These are phyloP conservation scores for Euglossa dilemma DNA, from an alignment of 1,140 invertebrate species.

Conservation along the genomic window DNA sequence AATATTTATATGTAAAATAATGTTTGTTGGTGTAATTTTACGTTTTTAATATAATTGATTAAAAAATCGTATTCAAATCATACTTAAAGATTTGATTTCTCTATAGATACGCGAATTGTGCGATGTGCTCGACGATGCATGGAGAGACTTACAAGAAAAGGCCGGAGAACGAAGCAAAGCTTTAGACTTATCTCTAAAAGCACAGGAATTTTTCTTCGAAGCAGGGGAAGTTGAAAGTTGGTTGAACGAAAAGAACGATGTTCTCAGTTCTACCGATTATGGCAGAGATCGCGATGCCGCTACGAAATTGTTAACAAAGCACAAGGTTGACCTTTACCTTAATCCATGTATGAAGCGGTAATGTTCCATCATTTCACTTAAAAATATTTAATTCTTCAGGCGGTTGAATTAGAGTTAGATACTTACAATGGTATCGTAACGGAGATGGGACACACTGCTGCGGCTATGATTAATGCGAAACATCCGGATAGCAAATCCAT, in stretches of 20 bases:
- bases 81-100: neutral
- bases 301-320: conserved; percentile 94
- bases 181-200: conserved; percentile 92
- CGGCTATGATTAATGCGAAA: conserved; percentile 88
- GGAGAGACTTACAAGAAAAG: conserved; percentile 87
- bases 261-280: conserved; percentile 91
- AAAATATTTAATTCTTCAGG: conserved; percentile 80
- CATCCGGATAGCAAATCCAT: conserved; percentile 92
- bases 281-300: conserved; percentile 94
- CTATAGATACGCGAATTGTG: conserved; percentile 87
- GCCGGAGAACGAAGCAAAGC: conserved; percentile 88
- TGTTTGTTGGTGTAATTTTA: neutral
- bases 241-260: conserved; percentile 93
- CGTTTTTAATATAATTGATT: neutral
- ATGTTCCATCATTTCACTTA: neutral
- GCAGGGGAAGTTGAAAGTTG: conserved; percentile 96
- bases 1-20: neutral
- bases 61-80: neutral
- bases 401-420: conserved; percentile 95
- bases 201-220: conserved; percentile 95
- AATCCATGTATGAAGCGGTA: neutral
- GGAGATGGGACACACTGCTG: conserved; percentile 95
- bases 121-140: conserved; percentile 85
- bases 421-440: conserved; percentile 95
- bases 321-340: conserved; percentile 86